These are phyloP conservation scores for Xestoiulus laeticollis DNA, from an alignment of 2,888 invertebrate genomes.

Conservation along the genomic window DNA sequence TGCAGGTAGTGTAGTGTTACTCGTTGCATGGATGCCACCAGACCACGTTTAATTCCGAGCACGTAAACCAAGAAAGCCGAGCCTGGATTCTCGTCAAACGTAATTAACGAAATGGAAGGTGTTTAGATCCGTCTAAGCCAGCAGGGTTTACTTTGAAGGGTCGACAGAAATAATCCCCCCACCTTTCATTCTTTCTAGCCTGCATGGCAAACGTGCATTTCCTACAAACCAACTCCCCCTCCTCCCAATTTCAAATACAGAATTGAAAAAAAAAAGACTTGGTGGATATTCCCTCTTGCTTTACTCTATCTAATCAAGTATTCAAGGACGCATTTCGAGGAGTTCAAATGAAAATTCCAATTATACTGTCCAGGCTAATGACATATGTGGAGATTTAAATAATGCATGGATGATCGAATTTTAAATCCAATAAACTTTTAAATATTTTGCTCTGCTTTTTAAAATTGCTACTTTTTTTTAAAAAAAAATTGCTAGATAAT, in stretches of 20 bases:
- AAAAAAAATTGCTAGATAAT: too few species aligned
- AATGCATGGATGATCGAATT: not conserved
- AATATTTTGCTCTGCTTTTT: too few species aligned
- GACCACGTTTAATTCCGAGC: not conserved
- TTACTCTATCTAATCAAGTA: not conserved
- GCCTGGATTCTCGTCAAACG: conserved; percentile 26
- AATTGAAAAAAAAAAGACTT: not conserved
- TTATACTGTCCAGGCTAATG: not conserved
- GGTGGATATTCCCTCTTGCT: not conserved
- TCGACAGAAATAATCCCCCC: conserved; percentile 15
- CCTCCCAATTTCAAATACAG: not conserved
- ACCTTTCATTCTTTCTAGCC: not conserved
- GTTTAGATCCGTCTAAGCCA: conserved; percentile 20
- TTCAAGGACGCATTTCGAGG: not conserved
- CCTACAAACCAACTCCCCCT: not conserved
- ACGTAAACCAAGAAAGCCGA: conserved; percentile 12
- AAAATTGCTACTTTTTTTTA: too few species aligned
- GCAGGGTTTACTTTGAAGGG: conserved; percentile 20
- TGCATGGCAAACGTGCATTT: not conserved
- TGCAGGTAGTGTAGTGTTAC: not conserved
- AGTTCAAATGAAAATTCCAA: not conserved
- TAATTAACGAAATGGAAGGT: conserved; percentile 26
- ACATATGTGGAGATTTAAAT: not conserved
- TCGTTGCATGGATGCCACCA: not conserved
- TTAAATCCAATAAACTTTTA: too few species aligned